phyloP scores from a whole-genome alignment of 2,797 vertebrate genomes.

The Alectoris magna region DNA sequence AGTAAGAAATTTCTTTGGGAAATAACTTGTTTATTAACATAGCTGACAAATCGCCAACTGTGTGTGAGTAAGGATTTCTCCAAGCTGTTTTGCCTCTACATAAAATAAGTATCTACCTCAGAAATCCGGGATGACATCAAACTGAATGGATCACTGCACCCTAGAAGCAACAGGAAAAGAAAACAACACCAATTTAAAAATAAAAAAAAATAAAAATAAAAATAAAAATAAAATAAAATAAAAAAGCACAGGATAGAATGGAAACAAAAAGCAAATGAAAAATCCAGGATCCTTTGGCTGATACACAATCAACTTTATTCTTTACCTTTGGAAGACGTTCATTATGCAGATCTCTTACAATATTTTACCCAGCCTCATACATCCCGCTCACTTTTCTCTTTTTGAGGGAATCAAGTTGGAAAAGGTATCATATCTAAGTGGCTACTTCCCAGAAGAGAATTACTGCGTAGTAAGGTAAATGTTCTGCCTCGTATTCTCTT shows the following conservation, averaged over 20 bases:
- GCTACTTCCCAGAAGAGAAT: neutral
- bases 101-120: neutral
- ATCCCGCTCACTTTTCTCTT: neutral
- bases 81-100: neutral
- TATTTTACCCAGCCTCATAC: neutral
- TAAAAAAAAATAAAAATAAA: neutral
- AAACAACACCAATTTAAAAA: too few relatives aligned
- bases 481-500: neutral
- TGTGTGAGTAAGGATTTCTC: neutral
- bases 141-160: neutral
- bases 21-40: neutral
- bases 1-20: neutral
- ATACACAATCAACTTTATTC: neutral
- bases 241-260: too few relatives aligned
- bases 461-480: neutral
- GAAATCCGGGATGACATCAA: neutral
- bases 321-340: neutral
- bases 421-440: neutral
- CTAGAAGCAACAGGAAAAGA: neutral
- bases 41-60: neutral
- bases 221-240: too few relatives aligned
- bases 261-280: neutral
- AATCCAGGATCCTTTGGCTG: neutral
- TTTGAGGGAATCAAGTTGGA: neutral
- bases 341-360: neutral